Percentiles rank a stretch among this genome's conserved stretches.
phyloP scores from a whole-genome alignment of 2,888 invertebrate genomes.

The Philaethria dido region DNA sequence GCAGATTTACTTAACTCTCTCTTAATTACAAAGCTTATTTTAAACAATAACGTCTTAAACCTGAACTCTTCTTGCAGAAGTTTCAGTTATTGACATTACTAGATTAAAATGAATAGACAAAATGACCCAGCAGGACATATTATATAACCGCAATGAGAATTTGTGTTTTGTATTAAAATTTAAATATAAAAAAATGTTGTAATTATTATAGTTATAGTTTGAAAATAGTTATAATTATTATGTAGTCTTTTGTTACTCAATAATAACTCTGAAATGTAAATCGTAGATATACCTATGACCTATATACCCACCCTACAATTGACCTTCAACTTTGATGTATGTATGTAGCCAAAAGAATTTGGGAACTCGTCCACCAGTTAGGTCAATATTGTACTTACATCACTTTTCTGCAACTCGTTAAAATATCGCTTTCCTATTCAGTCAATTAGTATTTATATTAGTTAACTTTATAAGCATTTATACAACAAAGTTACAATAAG shows the following conservation, averaged over 20 bases:
- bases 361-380: background rate
- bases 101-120: no score
- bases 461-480: no score
- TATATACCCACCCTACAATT: slow-evolving; percentile 3
- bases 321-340: slow-evolving; percentile 5
- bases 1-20: slow-evolving; percentile 19
- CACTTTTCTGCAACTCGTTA: background rate
- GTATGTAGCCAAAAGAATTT: slow-evolving; percentile 18
- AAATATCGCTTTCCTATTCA: background rate
- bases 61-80: background rate
- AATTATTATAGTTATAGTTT: no score
- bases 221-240: no score
- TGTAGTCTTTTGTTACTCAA: background rate
- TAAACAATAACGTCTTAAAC: background rate
- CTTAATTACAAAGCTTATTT: background rate
- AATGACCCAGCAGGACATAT: no score
- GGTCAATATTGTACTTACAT: background rate
- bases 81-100: no score
- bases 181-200: no score
- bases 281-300: slow-evolving; percentile 8
- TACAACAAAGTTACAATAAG: no score
- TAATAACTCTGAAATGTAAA: background rate
- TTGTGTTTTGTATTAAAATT: no score
- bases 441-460: no score
- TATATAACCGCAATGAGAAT: no score